Conservation (phyloP, 2,888 invertebrate species). For the Acanthopleura granulata region DNA sequence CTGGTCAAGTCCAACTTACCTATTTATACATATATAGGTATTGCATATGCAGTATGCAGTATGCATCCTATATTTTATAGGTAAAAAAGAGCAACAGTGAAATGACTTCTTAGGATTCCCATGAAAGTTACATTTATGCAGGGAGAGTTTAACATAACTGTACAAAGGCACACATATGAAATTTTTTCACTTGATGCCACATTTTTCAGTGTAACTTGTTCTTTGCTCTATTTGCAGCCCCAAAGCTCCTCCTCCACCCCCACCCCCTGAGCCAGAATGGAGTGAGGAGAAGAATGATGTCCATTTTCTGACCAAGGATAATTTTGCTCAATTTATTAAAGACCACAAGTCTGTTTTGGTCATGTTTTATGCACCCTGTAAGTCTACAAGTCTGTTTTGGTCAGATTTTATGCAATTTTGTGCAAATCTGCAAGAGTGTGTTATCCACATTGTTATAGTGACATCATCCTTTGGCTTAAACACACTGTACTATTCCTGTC, state of each 20-base stretch:
- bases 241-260: conserved; percentile 36
- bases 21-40: too few relatives aligned
- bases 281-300: conserved; percentile 79
- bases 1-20: too few relatives aligned
- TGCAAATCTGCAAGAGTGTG: too few relatives aligned
- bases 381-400: conserved; percentile 66
- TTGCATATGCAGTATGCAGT: too few relatives aligned
- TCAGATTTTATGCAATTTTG: too few relatives aligned
- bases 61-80: background rate
- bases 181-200: too few relatives aligned
- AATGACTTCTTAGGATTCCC: background rate
- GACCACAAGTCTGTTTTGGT: conserved; percentile 86
- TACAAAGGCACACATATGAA: too few relatives aligned
- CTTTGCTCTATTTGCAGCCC: background rate
- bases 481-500: too few relatives aligned
- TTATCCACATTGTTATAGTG: too few relatives aligned
- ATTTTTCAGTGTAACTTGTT: background rate
- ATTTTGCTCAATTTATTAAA: conserved; percentile 79
- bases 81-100: background rate
- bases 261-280: conserved; percentile 82
- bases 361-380: conserved; percentile 92
- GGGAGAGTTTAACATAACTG: background rate
- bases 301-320: conserved; percentile 80
- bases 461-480: too few relatives aligned
- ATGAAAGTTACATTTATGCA: background rate